Conservation (phyloP, 2,113 vertebrate genomes). For the Leptodactylus fuscus region DNA sequence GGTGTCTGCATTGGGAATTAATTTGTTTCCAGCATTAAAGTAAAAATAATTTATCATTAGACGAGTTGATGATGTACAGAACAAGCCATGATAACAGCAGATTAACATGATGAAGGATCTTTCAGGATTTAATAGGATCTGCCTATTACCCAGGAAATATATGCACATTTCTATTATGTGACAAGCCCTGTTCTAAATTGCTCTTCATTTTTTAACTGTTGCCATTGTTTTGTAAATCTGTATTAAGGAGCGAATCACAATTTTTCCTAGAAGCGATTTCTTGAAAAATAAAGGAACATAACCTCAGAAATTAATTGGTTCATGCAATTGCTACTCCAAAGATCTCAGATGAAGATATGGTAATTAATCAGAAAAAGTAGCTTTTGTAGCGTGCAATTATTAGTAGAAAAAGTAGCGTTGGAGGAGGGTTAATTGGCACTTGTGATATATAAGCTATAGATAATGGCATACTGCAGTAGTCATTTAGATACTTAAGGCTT, state of each 20-base stretch:
- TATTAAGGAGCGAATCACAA: constrained; percentile 32
- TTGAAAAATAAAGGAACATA: constrained; percentile 42
- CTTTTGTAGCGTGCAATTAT: constrained; percentile 54
- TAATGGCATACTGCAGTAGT: constrained; percentile 28
- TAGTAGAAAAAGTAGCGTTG: constrained; percentile 39
- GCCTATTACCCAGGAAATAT: constrained; percentile 32
- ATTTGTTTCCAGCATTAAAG: constrained; percentile 39
- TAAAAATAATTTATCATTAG: constrained; percentile 45
- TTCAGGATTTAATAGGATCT: constrained; percentile 48
- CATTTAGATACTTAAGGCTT: constrained; percentile 33
- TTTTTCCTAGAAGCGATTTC: constrained; percentile 31
- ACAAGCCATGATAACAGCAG: constrained; percentile 42
- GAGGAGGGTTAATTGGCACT: constrained; percentile 57
- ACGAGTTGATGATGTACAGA: constrained; percentile 50
- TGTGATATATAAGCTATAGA: constrained; percentile 51
- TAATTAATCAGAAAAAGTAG: constrained; percentile 51
- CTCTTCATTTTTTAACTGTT: constrained; percentile 39
- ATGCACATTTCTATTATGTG: constrained; percentile 30
- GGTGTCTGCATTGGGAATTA: constrained; percentile 15
- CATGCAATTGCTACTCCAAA: constrained; percentile 31
- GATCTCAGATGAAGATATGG: constrained; percentile 48
- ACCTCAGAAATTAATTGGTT: constrained; percentile 50
- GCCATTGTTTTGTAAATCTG: constrained; percentile 46
- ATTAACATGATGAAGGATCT: constrained; percentile 49
- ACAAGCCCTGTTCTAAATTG: constrained; percentile 27